Percentiles rank a stretch among this genome's conserved stretches.
phyloP scores from a whole-genome alignment of 30 jellyfish, hydroid and myxozoan genomes.

The Rhopilema esculentum region DNA sequence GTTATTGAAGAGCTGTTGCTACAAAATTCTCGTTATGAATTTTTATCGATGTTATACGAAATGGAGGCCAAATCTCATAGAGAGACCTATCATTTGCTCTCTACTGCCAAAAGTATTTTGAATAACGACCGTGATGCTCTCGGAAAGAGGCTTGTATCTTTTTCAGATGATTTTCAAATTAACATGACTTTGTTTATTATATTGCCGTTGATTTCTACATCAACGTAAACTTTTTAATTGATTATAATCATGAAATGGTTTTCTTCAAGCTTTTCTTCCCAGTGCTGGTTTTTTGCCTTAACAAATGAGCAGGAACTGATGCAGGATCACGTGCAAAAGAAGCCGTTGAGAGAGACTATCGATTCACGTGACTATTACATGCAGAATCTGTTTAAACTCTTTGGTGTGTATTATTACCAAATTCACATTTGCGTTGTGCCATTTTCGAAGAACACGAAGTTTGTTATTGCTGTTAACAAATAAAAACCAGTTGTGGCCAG shows the following conservation, averaged over 20 bases:
- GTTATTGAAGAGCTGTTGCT: conserved; percentile 84
- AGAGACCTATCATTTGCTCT: conserved; percentile 75
- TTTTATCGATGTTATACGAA: conserved; percentile 82
- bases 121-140: conserved; percentile 50
- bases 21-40: conserved; percentile 89
- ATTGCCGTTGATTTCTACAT: too few relatives aligned
- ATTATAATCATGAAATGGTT: too few relatives aligned
- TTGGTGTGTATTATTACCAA: conserved; percentile 81
- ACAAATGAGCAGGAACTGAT: conserved; percentile 25
- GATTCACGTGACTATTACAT: conserved; percentile 76
- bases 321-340: conserved; percentile 33
- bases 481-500: too few relatives aligned
- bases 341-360: conserved; percentile 72
- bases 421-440: too few relatives aligned
- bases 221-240: too few relatives aligned
- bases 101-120: conserved; percentile 74
- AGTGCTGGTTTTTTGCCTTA: conserved; percentile 5
- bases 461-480: too few relatives aligned
- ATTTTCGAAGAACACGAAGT: too few relatives aligned
- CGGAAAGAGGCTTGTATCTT: conserved; percentile 83
- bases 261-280: too few relatives aligned
- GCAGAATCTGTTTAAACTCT: conserved; percentile 70
- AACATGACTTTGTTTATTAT: too few relatives aligned
- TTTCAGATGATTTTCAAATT: neutral
- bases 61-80: conserved; percentile 83